Base-by-base conservation (phyloP, 2,888 invertebrate genomes). In the Pollenia angustigena region DNA sequence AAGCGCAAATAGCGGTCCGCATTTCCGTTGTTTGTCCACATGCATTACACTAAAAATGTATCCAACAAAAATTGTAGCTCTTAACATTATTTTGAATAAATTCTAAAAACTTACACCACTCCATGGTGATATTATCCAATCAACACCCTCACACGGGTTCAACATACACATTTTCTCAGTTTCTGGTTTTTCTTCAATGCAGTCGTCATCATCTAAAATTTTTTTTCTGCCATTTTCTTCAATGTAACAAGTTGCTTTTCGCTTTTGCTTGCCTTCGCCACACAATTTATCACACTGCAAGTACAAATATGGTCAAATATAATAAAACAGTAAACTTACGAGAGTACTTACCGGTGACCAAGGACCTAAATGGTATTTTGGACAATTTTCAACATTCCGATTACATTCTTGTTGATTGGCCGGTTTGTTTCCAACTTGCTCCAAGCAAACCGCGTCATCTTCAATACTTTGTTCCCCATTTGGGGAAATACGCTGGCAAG, bases 91-190 rank as follows among this genome's bases (percentile, higher is more conserved):
- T 14, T 40, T 60, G 0, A 40, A 46, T 60, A 12, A 46, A 16
- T 10, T n/a, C 66, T 14, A 44, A 60, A 69, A 18, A 89, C 88
- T 95, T 94, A 98, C 98, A 89, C 98, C 97, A 89, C 95, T 95
- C 98, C 98, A 99, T 58, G 96, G 95, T 0, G 97, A 96, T 9
- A 96, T 94, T 74, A 98, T 95, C 98, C 98, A 99, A 92, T 98
- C 98, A 11, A 98, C 96, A 7, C 98, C 98, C 84, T 97, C 97
- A 91, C 98, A 99, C 0, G 98, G 97, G 68, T 96, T 94, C 90
- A 97, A 88, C 89, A 95, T 94, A 91, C 99, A 99, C 14, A 94
- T 86, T 90, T 96, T 95, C 88, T 96, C 96, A 0, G 93, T 93
- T 58, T 95, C 94, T 0, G 98, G 98, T 90, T 96, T 96, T 89